Evolutionary conservation across 2,113 vertebrate species (phyloP), one percentile per base, ranked within the genome.

Genomic region (Mesembrinibis cayennensis): DNA sequence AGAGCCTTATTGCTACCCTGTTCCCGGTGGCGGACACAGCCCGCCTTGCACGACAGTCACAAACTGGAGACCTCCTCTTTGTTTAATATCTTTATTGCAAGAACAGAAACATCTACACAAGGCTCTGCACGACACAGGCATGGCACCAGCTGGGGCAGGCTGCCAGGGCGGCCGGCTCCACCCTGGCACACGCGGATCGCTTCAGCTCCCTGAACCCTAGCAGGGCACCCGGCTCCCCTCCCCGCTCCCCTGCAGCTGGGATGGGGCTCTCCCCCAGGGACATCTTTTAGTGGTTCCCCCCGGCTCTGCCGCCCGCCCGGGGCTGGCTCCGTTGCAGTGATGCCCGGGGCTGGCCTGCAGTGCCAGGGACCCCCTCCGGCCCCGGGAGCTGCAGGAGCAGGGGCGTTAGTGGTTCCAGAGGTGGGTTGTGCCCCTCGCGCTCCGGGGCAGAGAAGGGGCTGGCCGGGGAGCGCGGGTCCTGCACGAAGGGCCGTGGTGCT

Each of bases 331-430:
- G 0, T 74, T 89, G 78, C 23, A 53, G 30, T 77, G 42, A 70
- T 96, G 87, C 84, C 87, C 69, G 19, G 62, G 91, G 82, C 40
- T 67, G 50, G 62, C 15, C 14, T 30, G 20, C 49, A 40, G 18
- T 62, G 55, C 91, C 3, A 6, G 59, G 22, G 34, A 52, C 56
- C 96, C 97, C 96, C 58, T 88, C 96, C 22, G 44, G 58, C 16
- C 97, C 90, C 56, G 52, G 92, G 95, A 96, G 69, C 97, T 91
- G 22, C 73, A 44, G 5, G 91, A 96, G 74, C 90, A 82, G 19
- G 98, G 97, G 40, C 74, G 9, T 61, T 98, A 98, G 95, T 95
- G 93, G 96, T 97, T 95, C 40, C 40, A 76, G 47, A 87, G 83
- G 22, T 49, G 63, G 23, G 62, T 74, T 78, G n/a, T 74, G 29